Base-by-base conservation (phyloP, 2,888 invertebrate species). In the Nudaria mundana region DNA sequence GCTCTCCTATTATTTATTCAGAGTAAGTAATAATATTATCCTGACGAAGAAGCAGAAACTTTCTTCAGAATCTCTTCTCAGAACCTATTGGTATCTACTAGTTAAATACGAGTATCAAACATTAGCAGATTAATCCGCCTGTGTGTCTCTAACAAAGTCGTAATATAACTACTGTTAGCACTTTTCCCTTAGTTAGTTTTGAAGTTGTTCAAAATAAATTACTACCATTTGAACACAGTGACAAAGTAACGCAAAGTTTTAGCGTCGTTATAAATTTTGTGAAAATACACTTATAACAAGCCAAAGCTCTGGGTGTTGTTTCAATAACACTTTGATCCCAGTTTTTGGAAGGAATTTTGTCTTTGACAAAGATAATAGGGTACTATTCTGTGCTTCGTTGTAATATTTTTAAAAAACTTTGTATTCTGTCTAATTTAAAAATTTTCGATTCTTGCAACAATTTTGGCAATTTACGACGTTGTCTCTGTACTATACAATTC, bases 131-230 rank as follows among this genome's bases (percentile, higher is more conserved):
- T 25, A 49, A 40, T 40, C 29, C 5, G 4, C 3, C 58, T n/a
- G 56, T 62, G 40, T 62, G 59, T 54, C 61, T 23, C 44, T 8
- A 18, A 38, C 25, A 43, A 57, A 58, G 58, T 57, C 70, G 72
- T 76, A 75, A 71, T 73, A 66, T 69, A 71, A 75, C 77, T 74
- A 70, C 67, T 62, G 59, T 68, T n/a, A 69, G 61, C 69, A 72
- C 70, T 74, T 73, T 72, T 65, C 66, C 71, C 63, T 69, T 64
- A 74, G 76, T 76, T 77, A 77, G 79, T 79, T 76, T 69, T 68
- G 59, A 67, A 74, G 67, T 77, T 69, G 66, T 73, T 74, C 71
- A 68, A 79, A 79, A 80, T 70, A 74, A 80, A 81, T 76, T 71
- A 78, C 76, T 72, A 69, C 71, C 69, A 75, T 78, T 80, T 71